Evolutionary conservation across 2,888 invertebrate genomes (phyloP).

Genomic region (Volucella inanis): DNA sequence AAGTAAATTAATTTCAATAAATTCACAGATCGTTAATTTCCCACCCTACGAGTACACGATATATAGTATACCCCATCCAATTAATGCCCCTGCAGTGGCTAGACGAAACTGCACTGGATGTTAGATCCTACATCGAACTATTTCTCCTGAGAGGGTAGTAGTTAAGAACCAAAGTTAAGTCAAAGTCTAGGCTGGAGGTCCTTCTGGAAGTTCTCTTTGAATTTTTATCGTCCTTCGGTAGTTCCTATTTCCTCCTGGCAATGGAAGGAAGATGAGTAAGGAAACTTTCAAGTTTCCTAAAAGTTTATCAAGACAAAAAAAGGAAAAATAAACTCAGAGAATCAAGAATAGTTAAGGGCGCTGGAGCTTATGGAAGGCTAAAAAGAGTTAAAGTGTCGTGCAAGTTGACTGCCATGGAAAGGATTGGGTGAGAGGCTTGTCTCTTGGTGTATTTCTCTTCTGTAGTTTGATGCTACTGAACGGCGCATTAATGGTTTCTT

Average conservation of each 20-base stretch:
- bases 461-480: conserved; percentile 22
- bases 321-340: conserved; percentile 2
- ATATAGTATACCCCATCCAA: no score
- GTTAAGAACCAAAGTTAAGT: conserved; percentile 30
- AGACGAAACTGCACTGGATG: not conserved
- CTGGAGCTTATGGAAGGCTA: conserved; percentile 52
- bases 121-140: conserved; percentile 28
- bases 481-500: conserved; percentile 70
- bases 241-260: conserved; percentile 8
- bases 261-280: conserved; percentile 34
- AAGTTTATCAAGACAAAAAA: conserved; percentile 38
- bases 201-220: not conserved
- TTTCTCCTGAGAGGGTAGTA: not conserved
- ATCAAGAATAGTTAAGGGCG: conserved; percentile 29
- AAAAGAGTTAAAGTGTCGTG: conserved; percentile 61
- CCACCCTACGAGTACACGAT: not conserved
- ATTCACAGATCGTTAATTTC: conserved; percentile 72
- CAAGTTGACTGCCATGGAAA: conserved; percentile 43
- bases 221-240: not conserved
- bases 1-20: conserved; percentile 73
- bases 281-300: conserved; percentile 58
- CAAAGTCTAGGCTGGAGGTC: conserved; percentile 35
- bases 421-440: conserved; percentile 42
- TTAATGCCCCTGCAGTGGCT: no score
- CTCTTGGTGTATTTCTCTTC: not conserved